Conservation (phyloP, 2,888 invertebrate species). For the Melipona bicolor region DNA sequence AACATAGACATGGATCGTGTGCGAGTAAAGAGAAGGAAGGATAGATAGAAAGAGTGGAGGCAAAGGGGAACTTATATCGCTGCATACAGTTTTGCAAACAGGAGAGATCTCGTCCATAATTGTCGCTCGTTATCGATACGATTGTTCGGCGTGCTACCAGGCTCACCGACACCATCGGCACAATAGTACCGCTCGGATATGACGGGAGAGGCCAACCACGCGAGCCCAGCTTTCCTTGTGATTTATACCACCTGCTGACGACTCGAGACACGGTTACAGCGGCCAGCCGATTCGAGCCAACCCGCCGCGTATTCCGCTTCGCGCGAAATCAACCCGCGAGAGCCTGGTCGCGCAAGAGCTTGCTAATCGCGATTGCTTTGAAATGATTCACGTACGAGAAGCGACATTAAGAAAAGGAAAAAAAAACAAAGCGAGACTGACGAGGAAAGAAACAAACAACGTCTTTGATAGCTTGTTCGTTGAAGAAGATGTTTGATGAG, state of each 20-base stretch:
- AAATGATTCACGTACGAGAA: background rate
- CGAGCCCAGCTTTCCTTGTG: constrained; percentile 61
- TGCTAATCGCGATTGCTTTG: background rate
- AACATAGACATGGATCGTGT: background rate
- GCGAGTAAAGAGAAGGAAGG: too few species aligned
- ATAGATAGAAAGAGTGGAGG: too few species aligned
- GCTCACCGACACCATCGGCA: constrained; percentile 47
- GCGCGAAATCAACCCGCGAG: constrained; percentile 28
- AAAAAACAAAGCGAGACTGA: too few species aligned
- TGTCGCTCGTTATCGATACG: constrained; percentile 80
- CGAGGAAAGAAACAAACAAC: too few species aligned
- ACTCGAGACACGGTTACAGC: constrained; percentile 22
- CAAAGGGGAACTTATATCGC: constrained; percentile 63
- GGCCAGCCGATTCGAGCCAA: background rate
- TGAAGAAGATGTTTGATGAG: too few species aligned
- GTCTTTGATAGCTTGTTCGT: too few species aligned
- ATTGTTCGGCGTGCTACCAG: constrained; percentile 71
- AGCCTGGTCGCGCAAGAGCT: background rate
- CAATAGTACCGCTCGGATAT: constrained; percentile 72
- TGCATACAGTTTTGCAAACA: constrained; percentile 72
- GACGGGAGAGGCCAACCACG: constrained; percentile 59
- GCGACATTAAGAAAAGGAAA: too few species aligned
- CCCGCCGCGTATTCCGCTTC: constrained; percentile 9
- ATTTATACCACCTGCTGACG: constrained; percentile 72
- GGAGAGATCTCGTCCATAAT: constrained; percentile 70